Base-by-base conservation (phyloP, 2,113 vertebrate species). In the Eudorcas thomsonii region DNA sequence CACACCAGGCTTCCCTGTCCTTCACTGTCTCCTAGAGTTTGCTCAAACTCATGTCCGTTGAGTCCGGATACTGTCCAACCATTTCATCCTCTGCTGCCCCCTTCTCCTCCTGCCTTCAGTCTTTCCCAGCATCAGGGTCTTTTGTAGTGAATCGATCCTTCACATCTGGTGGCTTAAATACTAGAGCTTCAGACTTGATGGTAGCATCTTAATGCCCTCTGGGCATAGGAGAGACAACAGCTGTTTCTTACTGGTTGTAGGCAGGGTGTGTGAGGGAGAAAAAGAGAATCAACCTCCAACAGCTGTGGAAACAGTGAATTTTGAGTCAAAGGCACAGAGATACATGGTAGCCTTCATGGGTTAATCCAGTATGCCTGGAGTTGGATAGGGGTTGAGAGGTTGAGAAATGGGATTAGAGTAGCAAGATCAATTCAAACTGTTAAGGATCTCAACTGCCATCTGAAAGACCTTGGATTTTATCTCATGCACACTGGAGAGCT, bases 171-270 rank as follows among this genome's bases (percentile, higher is more conserved):
- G 67, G 67, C 19, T 39, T 74, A 74, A 74, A 10, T 25, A 25
- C 13, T 25, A 21, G 67, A 74, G 21, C 67, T 74, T 74, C 36
- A 39, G 67, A 25, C 11, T 39, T 74, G 57, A 11, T 2, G 6
- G n/a, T 45, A 52, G 21, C n/a, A 5, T 12, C 12, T 23, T 1
- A 16, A 30, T 28, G 3, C 39, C 33, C 80, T 67, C 8, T 1
- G 3, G 57, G 6, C 25, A 2, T 5, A 2, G 36, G 33, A 16
- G 19, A n/a, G 1, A 11, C 17, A 2, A 1, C 4, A 6, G 59
- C 43, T 33, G 0, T 39, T 71, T 33, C 54, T 12, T 39, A 16
- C 28, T 1, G 30, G 17, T 39, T 50, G 17, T 1, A 43, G 74
- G 10, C 28, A 10, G 33, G 9, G 12, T 2, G 2, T 43, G 1